Evolutionary conservation across 53 echinoderm and acorn worm genomes (phyloP), one percentile per base, ranked within the genome.

Genomic region (Paelopatides confundens): DNA sequence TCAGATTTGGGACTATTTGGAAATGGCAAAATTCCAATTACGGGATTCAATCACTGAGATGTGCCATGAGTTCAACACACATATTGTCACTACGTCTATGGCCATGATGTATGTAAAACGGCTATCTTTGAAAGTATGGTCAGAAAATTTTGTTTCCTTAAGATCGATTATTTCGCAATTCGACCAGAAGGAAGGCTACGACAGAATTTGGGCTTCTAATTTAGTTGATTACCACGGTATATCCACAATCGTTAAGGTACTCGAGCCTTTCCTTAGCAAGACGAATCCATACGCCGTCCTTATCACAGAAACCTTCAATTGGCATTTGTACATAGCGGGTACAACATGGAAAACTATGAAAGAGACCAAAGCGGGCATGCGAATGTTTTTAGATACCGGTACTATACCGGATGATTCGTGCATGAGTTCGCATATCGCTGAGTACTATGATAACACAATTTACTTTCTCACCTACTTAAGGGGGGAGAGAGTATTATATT

Each of bases 401-500:
- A 54, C 58, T 54, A n/a, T 23, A 54, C 17, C 33, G 28, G 31
- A 13, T 53, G 10, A 3, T 31, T 32, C 17, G 88, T 11, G 18
- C 12, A n/a, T n/a, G n/a, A n/a, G n/a, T n/a, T n/a, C n/a, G n/a
- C n/a, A n/a, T n/a, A n/a, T n/a, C n/a, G 52, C 52, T 10, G 87
- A 87, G 63, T 87, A 87, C 49, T 77, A 87, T 31, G 71, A 93
- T 63, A 93, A 93, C 71, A 93, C 90, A 1, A 24, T 76, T 58
- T 85, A 76, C 62, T 93, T 93, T 54, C 71, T 93, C n/a, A 86
- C 84, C 30, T 93, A 91, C 38, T 88, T 93, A 1, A 85, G 93
- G 27, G 90, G 87, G 18, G 93, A 77, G 17, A 86, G n/a, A n/a
- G n/a, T n/a, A n/a, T n/a, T n/a, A n/a, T n/a, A n/a, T n/a, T n/a